Evolutionary conservation across 2,888 invertebrate genomes (phyloP), one percentile per base, ranked within the genome.

Genomic region (Apamea sordens): DNA sequence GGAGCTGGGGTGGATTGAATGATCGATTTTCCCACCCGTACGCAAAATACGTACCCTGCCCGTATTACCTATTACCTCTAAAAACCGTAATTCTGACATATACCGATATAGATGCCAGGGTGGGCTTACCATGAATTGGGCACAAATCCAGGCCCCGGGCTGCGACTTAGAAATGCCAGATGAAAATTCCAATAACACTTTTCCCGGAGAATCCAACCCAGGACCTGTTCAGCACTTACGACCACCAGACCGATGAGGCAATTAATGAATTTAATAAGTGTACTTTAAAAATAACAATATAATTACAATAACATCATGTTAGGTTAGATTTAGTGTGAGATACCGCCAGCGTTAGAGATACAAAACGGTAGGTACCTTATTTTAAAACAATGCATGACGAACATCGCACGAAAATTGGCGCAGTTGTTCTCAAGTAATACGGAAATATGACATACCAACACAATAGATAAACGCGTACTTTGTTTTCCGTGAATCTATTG

Each of bases 381-480:
- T 70, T 70, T 71, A 50, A 75, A 85, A 88, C 88, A 87, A 89
- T 88, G 70, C 76, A 63, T 47, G 81, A 36, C 64, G 36, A 80
- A 68, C 72, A 75, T 67, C 41, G 41, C 75, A 76, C 79, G 24
- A 77, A 80, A 77, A 50, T 69, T 63, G 53, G 68, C 75, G 13
- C 21, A 61, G 71, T 24, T 28, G 61, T 88, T 88, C 89, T 73
- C 83, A 88, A 73, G 85, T 83, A 76, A 79, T 82, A 82, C 74
- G 86, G 88, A 85, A 89, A 80, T 79, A 56, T 79, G 82, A 73
- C 71, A 85, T 59, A 75, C 56, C 65, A 82, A 81, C 53, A 89
- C 89, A 84, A 82, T 86, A 75, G 70, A 78, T 65, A 72, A 18
- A 64, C 50, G 21, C 63, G 32, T 63, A 69, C 21, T 56, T 59